Evolutionary conservation across 2,888 invertebrate genomes (phyloP), one percentile per base, ranked within the genome.

Genomic region (Pyrochroa serraticornis): DNA sequence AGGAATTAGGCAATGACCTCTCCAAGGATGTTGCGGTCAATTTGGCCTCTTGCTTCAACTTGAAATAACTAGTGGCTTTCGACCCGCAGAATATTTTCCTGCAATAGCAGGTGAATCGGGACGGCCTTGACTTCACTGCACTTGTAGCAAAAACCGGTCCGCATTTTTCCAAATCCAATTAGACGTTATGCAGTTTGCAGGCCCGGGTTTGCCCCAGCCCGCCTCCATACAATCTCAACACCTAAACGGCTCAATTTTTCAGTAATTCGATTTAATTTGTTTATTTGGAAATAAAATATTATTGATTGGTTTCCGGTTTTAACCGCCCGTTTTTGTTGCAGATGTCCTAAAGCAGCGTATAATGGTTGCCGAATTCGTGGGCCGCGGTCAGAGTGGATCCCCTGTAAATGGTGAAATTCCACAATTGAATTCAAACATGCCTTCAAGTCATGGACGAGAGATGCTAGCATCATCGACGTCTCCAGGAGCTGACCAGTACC

Each of bases 331-430:
- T 54, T 68, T 73, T 64, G 62, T 76, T 75, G 35, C 77, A 79
- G 79, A 80, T 76, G 78, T 78, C 67, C 68, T 80, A 72, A 79
- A 79, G 72, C 86, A 87, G 81, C 88, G 86, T 83, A 91, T 89
- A 85, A 91, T 92, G 90, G 91, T 92, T 81, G 92, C 91, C 80
- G 91, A 92, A 84, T 89, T 91, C 80, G 89, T 91, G 76, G 83
- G 90, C 79, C 89, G 90, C 75, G 90, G 87, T 78, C 87, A 87
- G 72, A 85, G 84, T 82, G 85, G 85, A 77, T 86, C 86, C 75
- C 86, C 86, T 71, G 84, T 86, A 68, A 87, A 86, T 80, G 86
- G 87, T 85, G 86, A 86, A 82, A 83, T 86, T 67, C 84, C 86
- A 70, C 83, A 82, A 70, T 74, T 85, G 71, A 83, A 89, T 63